These are phyloP conservation scores for Helicoverpa assulta DNA, from an alignment of 2,888 invertebrate species.

Conservation along the genomic window DNA sequence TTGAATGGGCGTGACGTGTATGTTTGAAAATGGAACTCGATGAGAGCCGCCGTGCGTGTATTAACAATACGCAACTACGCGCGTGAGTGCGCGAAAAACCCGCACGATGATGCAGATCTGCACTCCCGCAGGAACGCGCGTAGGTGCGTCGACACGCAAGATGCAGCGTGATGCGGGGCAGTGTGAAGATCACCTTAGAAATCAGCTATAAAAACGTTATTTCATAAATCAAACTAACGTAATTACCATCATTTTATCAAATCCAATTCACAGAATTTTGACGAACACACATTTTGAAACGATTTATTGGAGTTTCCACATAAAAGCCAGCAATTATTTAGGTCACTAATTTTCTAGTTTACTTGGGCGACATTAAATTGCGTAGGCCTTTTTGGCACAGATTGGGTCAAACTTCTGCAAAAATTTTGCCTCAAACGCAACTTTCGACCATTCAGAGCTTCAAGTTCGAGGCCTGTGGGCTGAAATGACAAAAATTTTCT, in stretches of 20 bases:
- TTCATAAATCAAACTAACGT: background rate
- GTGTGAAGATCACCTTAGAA: no score
- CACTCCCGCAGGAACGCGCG: no score
- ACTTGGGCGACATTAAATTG: slow-evolving; percentile 39
- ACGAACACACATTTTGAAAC: slow-evolving; percentile 13
- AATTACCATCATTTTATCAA: background rate
- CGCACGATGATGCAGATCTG: no score
- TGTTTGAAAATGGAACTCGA: no score
- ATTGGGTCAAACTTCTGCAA: slow-evolving; percentile 25
- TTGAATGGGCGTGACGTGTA: no score
- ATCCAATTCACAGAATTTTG: background rate
- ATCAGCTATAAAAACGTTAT: background rate
- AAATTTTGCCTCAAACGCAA: slow-evolving; percentile 32
- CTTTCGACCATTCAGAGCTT: slow-evolving; percentile 32
- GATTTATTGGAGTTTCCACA: slow-evolving; percentile 30
- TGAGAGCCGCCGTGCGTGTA: no score
- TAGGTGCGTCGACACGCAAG: no score
- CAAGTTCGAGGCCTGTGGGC: slow-evolving; percentile 27
- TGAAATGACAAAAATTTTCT: slow-evolving; percentile 40
- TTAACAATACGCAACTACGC: no score
- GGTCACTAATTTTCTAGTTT: slow-evolving; percentile 56
- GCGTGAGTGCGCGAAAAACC: no score
- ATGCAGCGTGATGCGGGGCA: no score
- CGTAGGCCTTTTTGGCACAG: slow-evolving; percentile 27
- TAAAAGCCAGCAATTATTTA: slow-evolving; percentile 35